Percentiles rank a stretch among this genome's conserved stretches.
These are phyloP conservation scores for Synanthedon vespiformis DNA, from an alignment of 2,888 invertebrate species.

Conservation along the genomic window DNA sequence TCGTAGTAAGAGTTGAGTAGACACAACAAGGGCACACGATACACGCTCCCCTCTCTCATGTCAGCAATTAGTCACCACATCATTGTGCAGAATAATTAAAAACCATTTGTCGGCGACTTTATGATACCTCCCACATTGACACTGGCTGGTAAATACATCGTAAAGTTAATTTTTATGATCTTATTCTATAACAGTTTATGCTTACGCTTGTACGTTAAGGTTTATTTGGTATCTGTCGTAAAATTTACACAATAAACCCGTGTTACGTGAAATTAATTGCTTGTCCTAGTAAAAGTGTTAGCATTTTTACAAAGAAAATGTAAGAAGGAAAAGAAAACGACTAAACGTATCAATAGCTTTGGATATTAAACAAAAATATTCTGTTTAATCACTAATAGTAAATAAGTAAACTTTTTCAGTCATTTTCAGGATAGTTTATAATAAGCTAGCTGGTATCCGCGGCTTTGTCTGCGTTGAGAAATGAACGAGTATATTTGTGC, in stretches of 20 bases:
- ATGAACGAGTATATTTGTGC: too few species aligned
- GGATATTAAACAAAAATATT: too few species aligned
- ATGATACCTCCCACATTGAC: background rate
- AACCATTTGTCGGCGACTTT: slow-evolving; percentile 16
- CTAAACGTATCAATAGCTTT: too few species aligned
- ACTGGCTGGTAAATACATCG: background rate
- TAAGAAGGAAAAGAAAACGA: background rate
- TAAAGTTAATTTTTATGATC: slow-evolving; percentile 15
- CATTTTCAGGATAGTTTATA: too few species aligned
- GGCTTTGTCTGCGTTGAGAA: too few species aligned
- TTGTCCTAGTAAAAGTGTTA: background rate
- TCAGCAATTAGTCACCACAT: slow-evolving; percentile 41
- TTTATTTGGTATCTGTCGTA: background rate
- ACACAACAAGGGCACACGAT: background rate
- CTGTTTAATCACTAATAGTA: too few species aligned
- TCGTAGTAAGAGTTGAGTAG: background rate
- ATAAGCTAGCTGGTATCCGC: too few species aligned
- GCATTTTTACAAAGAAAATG: too few species aligned
- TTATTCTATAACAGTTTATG: background rate
- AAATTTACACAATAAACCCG: background rate
- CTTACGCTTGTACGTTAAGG: background rate
- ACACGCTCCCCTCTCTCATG: slow-evolving; percentile 11
- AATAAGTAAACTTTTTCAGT: too few species aligned
- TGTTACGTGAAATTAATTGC: background rate
- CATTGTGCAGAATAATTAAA: slow-evolving; percentile 40